Conservation (phyloP, 2,797 vertebrate genomes). For the Falco naumanni region DNA sequence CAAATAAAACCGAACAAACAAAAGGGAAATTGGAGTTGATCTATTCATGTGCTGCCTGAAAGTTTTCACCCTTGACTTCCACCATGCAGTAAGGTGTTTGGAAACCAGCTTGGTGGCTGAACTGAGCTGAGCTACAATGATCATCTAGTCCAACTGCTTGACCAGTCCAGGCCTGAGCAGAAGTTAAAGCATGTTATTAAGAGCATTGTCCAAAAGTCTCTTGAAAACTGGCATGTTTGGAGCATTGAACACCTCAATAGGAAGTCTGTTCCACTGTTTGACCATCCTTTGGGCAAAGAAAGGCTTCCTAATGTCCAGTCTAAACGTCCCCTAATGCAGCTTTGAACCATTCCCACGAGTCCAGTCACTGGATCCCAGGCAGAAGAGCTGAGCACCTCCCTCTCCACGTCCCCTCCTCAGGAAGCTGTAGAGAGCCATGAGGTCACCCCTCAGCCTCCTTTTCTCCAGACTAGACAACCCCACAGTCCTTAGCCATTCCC, state of each 20-base stretch:
- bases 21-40: not conserved
- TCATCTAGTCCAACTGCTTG: not conserved
- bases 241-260: not conserved
- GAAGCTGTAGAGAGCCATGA: not conserved
- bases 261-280: not conserved
- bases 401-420: not conserved
- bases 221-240: not conserved
- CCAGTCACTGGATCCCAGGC: not conserved
- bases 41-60: not conserved
- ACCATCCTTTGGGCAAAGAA: not conserved
- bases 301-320: not conserved
- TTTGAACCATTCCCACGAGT: accelerated
- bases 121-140: not conserved
- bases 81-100: not conserved
- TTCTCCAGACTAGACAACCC: not conserved
- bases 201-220: not conserved
- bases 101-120: not conserved
- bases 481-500: not conserved
- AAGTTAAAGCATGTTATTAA: not conserved
- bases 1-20: not conserved
- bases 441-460: not conserved
- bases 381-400: not conserved
- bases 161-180: not conserved
- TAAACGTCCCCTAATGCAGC: not conserved
- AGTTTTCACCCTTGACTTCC: not conserved